Evolutionary conservation across 2,797 vertebrate genomes (phyloP).

Genomic region (Gobionotothen gibberifrons): DNA sequence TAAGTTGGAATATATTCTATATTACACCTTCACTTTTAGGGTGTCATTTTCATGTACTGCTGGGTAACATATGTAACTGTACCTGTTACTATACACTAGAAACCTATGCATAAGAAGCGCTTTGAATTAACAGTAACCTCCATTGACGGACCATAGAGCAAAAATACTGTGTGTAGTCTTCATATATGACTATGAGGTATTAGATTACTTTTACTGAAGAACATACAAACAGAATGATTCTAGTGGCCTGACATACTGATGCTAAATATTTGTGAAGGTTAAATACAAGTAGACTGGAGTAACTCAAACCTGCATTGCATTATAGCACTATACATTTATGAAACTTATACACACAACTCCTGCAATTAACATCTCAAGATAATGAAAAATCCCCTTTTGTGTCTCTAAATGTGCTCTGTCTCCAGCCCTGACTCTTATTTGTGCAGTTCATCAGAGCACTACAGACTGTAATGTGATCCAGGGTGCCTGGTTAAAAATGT

Average conservation of each 20-base stretch:
- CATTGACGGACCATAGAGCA: neutral
- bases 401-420: slow-evolving; percentile 12
- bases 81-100: too few species aligned
- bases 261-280: neutral
- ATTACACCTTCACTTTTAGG: neutral
- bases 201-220: neutral
- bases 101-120: too few species aligned
- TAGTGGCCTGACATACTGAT: neutral
- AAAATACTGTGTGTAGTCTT: neutral
- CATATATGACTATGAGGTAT: neutral
- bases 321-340: too few species aligned
- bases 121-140: neutral
- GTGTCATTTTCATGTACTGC: neutral
- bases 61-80: neutral
- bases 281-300: neutral
- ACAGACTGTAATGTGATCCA: slow-evolving; percentile 60
- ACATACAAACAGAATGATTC: neutral
- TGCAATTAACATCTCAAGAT: slow-evolving; percentile 1
- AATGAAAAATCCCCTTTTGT: slow-evolving; percentile 7
- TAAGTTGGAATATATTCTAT: neutral
- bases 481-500: slow-evolving; percentile 53
- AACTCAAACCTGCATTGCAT: neutral
- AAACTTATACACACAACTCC: neutral
- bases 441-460: slow-evolving; percentile 36
- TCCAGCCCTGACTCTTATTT: slow-evolving; percentile 18